These are phyloP conservation scores for Tipula vernalis DNA, from an alignment of 2,888 invertebrate species.

Conservation along the genomic window DNA sequence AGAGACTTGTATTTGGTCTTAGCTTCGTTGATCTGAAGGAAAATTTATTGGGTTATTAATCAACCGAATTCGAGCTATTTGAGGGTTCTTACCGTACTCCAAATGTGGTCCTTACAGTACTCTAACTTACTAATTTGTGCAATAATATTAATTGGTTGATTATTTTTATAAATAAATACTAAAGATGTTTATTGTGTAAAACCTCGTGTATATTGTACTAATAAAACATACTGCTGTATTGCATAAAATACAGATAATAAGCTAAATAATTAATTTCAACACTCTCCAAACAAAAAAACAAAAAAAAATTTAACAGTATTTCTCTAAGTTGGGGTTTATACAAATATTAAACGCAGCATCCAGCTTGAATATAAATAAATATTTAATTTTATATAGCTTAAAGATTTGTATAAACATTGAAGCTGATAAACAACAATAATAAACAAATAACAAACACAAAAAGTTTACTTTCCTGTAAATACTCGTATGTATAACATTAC, in stretches of 20 bases:
- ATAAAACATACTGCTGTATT: background rate
- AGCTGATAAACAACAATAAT: background rate
- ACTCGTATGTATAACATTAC: background rate
- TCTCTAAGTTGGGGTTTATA: background rate
- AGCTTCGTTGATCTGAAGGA: too few relatives aligned
- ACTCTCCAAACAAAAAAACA: background rate
- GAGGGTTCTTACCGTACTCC: too few relatives aligned
- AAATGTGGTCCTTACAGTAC: too few relatives aligned
- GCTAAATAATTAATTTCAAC: background rate
- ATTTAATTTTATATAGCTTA: background rate
- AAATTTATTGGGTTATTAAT: too few relatives aligned
- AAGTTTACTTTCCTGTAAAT: background rate
- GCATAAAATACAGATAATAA: background rate
- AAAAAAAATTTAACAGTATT: background rate
- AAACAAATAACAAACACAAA: background rate
- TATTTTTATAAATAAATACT: too few relatives aligned
- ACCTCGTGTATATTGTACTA: too few relatives aligned
- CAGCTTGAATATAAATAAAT: background rate
- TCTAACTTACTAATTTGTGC: too few relatives aligned
- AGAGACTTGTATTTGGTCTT: too few relatives aligned
- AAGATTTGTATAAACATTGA: background rate
- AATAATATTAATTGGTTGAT: too few relatives aligned
- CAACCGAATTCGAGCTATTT: too few relatives aligned
- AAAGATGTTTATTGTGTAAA: too few relatives aligned
- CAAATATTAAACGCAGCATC: background rate